Evolutionary conservation across 35 echinoderm and acorn worm species (phyloP).

Genomic region (Hemicentrotus pulcherrimus): DNA sequence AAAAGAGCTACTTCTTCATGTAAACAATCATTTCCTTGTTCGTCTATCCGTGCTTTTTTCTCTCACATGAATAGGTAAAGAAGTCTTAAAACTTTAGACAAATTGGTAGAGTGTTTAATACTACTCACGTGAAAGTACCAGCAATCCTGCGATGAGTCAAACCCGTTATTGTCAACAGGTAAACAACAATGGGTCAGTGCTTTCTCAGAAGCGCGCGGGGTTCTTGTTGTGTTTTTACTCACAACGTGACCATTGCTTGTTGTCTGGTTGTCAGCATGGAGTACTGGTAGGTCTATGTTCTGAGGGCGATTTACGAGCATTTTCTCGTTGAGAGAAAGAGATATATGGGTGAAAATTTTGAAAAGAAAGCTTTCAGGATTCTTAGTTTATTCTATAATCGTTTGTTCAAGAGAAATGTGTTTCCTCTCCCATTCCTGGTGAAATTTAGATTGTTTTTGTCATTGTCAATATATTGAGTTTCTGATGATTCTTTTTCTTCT

Average conservation of each 20-base stretch:
- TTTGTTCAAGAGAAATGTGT: no score
- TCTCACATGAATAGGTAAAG: not conserved
- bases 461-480: no score
- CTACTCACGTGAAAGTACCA: not conserved
- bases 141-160: not conserved
- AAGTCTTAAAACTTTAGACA: constrained; percentile 20
- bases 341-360: no score
- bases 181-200: not conserved
- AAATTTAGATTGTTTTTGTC: no score
- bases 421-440: no score
- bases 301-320: no score
- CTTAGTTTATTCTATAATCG: no score
- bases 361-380: no score
- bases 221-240: not conserved
- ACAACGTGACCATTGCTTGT: not conserved
- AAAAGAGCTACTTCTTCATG: not conserved
- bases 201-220: not conserved
- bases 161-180: not conserved
- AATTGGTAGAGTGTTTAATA: not conserved
- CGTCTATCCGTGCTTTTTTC: not conserved
- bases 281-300: no score
- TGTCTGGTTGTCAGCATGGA: no score
- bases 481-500: no score
- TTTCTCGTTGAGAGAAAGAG: no score
- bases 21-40: not conserved